Base-by-base conservation (phyloP, 2,888 invertebrate genomes). In the Apodemia zela region DNA sequence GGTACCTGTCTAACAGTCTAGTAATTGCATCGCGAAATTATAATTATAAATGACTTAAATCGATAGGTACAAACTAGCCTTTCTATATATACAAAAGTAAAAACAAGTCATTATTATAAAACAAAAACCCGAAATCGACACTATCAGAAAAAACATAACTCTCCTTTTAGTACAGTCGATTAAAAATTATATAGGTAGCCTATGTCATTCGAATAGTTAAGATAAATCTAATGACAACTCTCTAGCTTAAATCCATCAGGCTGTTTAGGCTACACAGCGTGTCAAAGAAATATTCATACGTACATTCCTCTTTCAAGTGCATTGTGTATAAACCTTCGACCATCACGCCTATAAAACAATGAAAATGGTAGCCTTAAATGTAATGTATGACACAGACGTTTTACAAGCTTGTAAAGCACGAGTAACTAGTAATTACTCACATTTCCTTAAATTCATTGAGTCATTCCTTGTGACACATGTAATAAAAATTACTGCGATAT, bases 371-470 rank as follows among this genome's bases (percentile, higher is more conserved):
- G 45, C 45, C 45, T 45, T 25, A 25, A 54, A 54, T 54, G 54
- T 54, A 54, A 29, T 15, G 15, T 29, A 25, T 54, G 54, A 54
- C 54, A 57, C 54, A 57, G 21, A 57, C 29, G 54, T 57, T 57
- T 57, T 57, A 29, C 21, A 57, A 57, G 25, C n/a, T 25, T 57
- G 6, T 57, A 29, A 29, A 29, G 54, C 13, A 7, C 45, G 7
- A 25, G 21, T 25, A 54, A 21, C 54, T 15, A 57, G 54, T 57
- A 57, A 57, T 57, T 57, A 57, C 54, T 57, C 54, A 57, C 54
- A 57, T 57, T 57, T 57, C 54, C 54, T 57, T 29, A 57, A 57
- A 57, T 57, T 29, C 29, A 57, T 57, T 57, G 54, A 57, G 54
- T 57, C 54, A 57, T 57, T 57, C 25, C 29, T 6, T 25, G 54